Evolutionary conservation across 2,113 vertebrate species (phyloP), one percentile per base, ranked within the genome.

Genomic region (Cettia cetti): DNA sequence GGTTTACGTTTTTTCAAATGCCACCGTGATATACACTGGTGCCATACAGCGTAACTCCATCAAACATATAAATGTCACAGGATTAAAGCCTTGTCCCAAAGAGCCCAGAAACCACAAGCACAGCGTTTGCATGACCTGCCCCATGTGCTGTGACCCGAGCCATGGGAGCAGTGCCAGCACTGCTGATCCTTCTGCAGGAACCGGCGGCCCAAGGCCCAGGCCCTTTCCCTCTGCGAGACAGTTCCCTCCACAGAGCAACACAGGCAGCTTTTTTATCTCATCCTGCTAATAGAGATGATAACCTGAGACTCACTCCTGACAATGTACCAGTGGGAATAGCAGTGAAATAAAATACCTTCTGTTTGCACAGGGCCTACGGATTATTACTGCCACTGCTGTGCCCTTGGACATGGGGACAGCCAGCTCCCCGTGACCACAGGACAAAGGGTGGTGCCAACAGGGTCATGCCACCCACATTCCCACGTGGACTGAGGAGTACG

Each of bases 61-160:
- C 89, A 81, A 63, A 50, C 15, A 16, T 1, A 24, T 0, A 0
- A 2, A 74, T 11, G 14, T 7, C 33, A 35, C n/a, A 21, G 45
- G 24, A 42, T 50, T 21, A 56, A 56, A 94, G 37, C n/a, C n/a
- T 39, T 19, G n/a, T 59, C 40, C 56, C 90, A 12, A 18, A 37
- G 0, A 84, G 52, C 49, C 65, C 23, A 47, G 78, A 7, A 33
- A 17, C 14, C 10, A 9, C 2, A 1, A 8, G 52, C 17, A 4
- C 1, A 6, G 33, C 0, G 1, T 39, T 56, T 12, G 53, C 39
- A 6, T 0, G 35, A 1, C 24, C 31, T 17, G 54, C 7, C 11
- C 5, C 0, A 2, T 0, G 4, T 33, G 54, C 27, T 27, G 8
- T 11, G 39, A 26, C 8, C 17, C 5, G 31, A 2, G 7, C 21